Conservation (phyloP, 2,797 vertebrate genomes). For the Trachops cirrhosus region DNA sequence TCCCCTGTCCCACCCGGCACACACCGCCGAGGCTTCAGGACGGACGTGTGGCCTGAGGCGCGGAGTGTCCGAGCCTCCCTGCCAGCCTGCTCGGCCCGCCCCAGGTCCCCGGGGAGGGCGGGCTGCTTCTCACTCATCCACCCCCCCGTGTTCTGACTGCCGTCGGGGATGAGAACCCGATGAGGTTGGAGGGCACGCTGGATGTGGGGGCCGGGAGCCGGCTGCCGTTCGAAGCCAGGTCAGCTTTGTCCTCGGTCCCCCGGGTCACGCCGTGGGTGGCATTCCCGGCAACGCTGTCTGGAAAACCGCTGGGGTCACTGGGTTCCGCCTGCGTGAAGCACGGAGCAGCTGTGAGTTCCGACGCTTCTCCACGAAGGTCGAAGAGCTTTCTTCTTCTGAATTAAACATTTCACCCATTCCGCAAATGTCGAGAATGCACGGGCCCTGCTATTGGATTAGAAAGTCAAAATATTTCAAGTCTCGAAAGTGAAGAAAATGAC, state of each 20-base stretch:
- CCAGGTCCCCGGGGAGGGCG: background rate
- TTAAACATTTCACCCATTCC: constrained; percentile 38
- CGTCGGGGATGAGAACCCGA: background rate
- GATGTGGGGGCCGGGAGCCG: background rate
- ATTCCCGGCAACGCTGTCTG: background rate
- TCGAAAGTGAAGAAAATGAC: background rate
- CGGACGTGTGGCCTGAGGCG: rapidly evolving
- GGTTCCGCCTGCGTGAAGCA: background rate
- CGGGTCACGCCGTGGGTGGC: too few relatives aligned
- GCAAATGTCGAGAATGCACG: background rate
- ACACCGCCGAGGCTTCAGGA: background rate
- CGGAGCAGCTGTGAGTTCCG: background rate
- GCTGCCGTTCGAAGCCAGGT: rapidly evolving
- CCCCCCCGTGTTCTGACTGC: background rate
- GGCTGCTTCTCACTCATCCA: background rate
- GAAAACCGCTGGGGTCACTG: background rate
- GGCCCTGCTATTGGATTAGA: constrained; percentile 46
- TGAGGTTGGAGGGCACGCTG: too few relatives aligned
- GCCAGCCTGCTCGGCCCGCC: background rate
- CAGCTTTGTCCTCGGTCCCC: rapidly evolving
- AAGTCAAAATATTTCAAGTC: constrained; percentile 54
- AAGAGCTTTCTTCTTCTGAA: constrained; percentile 39
- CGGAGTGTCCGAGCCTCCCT: background rate
- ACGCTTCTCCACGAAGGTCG: background rate
- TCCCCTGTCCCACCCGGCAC: too few relatives aligned